Evolutionary conservation across 2,888 invertebrate species (phyloP), one percentile per base, ranked within the genome.

Genomic region (Sarcophaga caerulescens): DNA sequence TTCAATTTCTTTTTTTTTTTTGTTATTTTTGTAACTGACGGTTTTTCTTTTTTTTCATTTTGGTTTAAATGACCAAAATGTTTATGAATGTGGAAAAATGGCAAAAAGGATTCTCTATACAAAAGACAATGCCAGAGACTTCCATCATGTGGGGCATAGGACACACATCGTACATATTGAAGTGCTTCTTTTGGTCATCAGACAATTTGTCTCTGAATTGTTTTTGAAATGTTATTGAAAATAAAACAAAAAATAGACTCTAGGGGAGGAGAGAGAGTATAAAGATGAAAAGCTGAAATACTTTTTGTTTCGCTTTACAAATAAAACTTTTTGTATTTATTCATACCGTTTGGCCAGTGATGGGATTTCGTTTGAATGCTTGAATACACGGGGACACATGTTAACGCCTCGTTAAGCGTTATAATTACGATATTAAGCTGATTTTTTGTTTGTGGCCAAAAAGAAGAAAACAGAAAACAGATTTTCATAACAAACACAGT

Each of bases 401-500:
- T 89, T 89, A 88, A 90, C 89, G 90, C 90, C 89, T 89, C 89
- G 90, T 88, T 90, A 89, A 88, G 84, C 89, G 90, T 89, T 87
- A 90, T 90, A 90, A 90, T 90, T 90, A 90, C 89, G 85, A 79
- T 85, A 85, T 85, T 85, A 85, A 85, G 79, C 82, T 79, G 78
- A 82, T 79, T 82, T 81, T 82, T 77, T 77, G 52, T 52, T 52
- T 52, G 17, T 52, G 52, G 12, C 17, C 17, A 52, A 52, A 62
- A 45, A 74, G 23, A 47, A 52, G 65, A 25, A 62, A 35, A 17
- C 60, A 52, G 12, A 69, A 73, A 83, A 68, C 17, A 69, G 62
- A 44, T 23, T 73, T 66, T 65, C 35, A 21, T 19, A 65, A 52
- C 60, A 78, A 25, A 73, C 12, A 44, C 17, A 5, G 5, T 52